These are phyloP conservation scores for Phaethon lepturus DNA, from an alignment of 2,113 vertebrate genomes.

Conservation along the genomic window DNA sequence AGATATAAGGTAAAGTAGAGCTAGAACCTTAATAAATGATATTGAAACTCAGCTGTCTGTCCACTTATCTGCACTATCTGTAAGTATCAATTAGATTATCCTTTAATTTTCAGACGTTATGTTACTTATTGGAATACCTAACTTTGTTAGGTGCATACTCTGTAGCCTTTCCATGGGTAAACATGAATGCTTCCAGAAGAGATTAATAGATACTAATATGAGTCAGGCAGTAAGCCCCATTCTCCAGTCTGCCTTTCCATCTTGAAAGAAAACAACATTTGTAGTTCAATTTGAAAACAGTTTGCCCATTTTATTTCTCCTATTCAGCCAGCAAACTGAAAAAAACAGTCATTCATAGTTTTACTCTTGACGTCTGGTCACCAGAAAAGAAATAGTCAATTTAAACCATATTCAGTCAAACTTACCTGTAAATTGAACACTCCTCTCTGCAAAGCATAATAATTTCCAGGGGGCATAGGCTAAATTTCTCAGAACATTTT, in stretches of 20 bases:
- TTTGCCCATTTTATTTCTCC: not conserved
- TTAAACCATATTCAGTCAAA: not conserved
- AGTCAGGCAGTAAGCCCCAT: not conserved
- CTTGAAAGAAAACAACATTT: not conserved
- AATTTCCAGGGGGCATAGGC: not conserved
- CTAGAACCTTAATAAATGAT: not conserved
- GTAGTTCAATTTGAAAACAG: not conserved
- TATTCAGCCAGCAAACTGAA: not conserved
- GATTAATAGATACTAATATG: not conserved
- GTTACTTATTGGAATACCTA: not conserved
- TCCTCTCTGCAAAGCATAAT: not conserved
- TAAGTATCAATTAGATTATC: not conserved
- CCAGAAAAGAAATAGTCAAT: not conserved
- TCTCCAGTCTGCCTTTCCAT: not conserved
- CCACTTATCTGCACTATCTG: not conserved
- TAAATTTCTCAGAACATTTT: not conserved
- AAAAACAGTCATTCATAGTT: not conserved
- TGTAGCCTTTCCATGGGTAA: not conserved
- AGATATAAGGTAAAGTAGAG: not conserved
- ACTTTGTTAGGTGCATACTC: not conserved
- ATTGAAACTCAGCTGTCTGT: not conserved
- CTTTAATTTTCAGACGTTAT: not conserved
- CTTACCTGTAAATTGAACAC: not conserved
- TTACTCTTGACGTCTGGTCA: not conserved
- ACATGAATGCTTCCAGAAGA: not conserved